Evolutionary conservation across 2,113 vertebrate genomes (phyloP).

Genomic region (Agapornis roseicollis): DNA sequence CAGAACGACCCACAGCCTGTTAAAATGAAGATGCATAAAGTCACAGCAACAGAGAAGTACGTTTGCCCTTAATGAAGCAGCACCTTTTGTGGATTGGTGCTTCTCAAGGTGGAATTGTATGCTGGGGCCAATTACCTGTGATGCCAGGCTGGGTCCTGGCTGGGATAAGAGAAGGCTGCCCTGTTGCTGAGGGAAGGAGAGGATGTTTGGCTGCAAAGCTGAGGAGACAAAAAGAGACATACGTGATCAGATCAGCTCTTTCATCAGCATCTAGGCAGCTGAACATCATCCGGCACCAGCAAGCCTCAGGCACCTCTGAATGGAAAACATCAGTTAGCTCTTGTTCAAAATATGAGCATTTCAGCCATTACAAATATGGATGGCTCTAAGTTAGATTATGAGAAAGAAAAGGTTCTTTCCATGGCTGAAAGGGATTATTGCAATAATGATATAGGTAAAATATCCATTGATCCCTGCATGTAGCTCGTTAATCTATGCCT

Average conservation of each 20-base stretch:
- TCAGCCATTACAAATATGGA: fast-evolving
- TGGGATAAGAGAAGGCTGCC: slow-evolving; percentile 89
- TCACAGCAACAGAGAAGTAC: fast-evolving
- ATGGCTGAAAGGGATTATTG: not conserved
- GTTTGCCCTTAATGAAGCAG: fast-evolving
- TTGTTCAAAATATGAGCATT: not conserved
- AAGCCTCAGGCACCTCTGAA: not conserved
- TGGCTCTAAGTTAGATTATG: not conserved
- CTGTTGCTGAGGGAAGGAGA: slow-evolving; percentile 89
- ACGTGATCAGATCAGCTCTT: not conserved
- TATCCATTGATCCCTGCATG: not conserved
- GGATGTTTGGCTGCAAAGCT: slow-evolving; percentile 91
- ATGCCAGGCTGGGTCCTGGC: slow-evolving; percentile 85
- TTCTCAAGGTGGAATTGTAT: not conserved
- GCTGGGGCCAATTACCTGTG: slow-evolving; percentile 82
- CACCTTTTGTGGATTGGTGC: no score
- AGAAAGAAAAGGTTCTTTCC: not conserved
- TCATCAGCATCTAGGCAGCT: not conserved
- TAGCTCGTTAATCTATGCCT: not conserved
- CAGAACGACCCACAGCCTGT: slow-evolving; percentile 87
- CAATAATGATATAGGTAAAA: not conserved
- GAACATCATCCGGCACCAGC: not conserved
- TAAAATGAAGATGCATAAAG: not conserved
- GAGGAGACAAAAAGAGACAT: not conserved
- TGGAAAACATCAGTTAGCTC: not conserved